A percentile compares a stretch with the other conserved stretches of the same genome.
These are phyloP conservation scores for Euglossa dilemma DNA, from an alignment of 1,140 invertebrate genomes.

Conservation along the genomic window DNA sequence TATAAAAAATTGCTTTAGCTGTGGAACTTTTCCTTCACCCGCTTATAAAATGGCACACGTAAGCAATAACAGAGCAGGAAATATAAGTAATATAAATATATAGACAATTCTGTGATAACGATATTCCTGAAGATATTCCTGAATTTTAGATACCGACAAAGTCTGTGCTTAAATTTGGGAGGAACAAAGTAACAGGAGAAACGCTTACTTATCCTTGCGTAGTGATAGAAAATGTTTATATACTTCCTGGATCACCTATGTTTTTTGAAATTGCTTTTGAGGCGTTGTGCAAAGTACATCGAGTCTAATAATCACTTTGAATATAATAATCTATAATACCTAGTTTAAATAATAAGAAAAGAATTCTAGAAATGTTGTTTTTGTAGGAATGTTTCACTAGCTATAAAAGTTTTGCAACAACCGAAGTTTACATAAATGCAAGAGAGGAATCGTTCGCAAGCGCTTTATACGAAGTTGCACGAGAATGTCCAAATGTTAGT, in stretches of 20 bases:
- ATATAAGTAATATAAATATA: background rate
- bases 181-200: constrained; percentile 66
- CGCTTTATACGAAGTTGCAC: constrained; percentile 77
- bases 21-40: constrained; percentile 73
- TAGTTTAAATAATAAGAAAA: background rate
- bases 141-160: constrained; percentile 80
- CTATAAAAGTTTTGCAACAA: constrained; percentile 76
- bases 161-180: constrained; percentile 80
- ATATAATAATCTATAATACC: background rate
- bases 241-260: constrained; percentile 90
- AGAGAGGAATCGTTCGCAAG: constrained; percentile 80
- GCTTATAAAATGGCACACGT: constrained; percentile 82
- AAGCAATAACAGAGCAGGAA: constrained; percentile 42
- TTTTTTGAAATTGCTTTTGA: constrained; percentile 85
- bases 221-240: constrained; percentile 87
- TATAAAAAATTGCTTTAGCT: constrained; percentile 81
- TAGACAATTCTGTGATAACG: background rate
- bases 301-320: background rate
- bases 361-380: constrained; percentile 1
- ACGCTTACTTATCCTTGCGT: constrained; percentile 86
- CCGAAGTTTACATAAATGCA: constrained; percentile 79
- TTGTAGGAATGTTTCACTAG: constrained; percentile 77
- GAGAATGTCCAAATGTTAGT: constrained; percentile 80
- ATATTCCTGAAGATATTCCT: too few relatives aligned
- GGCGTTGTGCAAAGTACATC: constrained; percentile 77